Base-by-base conservation (phyloP, 64 coral and sea anemone genomes). In the Montipora efflorescens region DNA sequence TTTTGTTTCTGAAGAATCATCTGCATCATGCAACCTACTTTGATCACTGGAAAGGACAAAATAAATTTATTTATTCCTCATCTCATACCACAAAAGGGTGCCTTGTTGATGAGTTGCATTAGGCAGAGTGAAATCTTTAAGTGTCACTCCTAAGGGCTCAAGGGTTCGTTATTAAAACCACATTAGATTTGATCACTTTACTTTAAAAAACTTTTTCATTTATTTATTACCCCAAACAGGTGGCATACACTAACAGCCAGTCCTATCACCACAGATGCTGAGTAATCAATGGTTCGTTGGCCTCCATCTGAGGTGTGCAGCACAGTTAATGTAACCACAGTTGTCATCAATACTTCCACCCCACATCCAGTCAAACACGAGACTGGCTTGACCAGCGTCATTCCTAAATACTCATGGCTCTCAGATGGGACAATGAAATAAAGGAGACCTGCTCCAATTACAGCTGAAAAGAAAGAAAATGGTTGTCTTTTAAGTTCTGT, bases 211-310 rank as follows among this genome's bases (percentile, higher is more conserved):
- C 9, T 55, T 55, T 7, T 55, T 19, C 0, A 2, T 57, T n/a
- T 80, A 9, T 36, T 49, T 8, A 85, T 85, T 85, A 85, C 82
- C 82, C 15, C 82, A 85, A 85, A 85, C 61, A 85, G 49, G 16
- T 85, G 82, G 45, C 82, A 85, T 20, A 61, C 82, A 47, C 25
- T 49, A 49, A 85, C 82, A 85, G 45, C 82, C 61, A 21, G 14
- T 48, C 82, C 82, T 20, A 85, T 69, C 28, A 85, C 82, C 7
- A 70, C 11, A 19, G 61, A 70, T 3, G 62, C 82, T 20, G 62
- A 19, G 19, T 4, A 13, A 70, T 70, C 62, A 21, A 85, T 18
- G 9, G 46, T 70, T 21, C 43, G 68, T 8, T 85, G 61, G 5
- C 82, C 82, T 70, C 64, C 64, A 18, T 85, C 82, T 69, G 82